These are phyloP conservation scores for Lamprotornis superbus DNA, from an alignment of 2,113 vertebrate genomes.

Conservation along the genomic window DNA sequence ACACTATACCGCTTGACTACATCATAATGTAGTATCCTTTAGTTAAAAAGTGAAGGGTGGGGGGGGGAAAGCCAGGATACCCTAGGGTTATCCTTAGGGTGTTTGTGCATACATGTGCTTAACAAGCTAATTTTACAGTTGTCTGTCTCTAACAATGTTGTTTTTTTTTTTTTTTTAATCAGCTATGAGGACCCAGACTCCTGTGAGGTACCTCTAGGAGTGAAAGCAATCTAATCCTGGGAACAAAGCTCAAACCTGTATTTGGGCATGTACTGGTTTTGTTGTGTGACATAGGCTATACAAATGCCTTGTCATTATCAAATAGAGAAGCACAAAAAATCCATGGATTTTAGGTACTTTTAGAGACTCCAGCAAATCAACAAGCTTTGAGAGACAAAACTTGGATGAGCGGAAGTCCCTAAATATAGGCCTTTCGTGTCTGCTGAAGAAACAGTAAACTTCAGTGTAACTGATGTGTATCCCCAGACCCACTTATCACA, in stretches of 20 bases:
- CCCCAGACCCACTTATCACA: too few relatives aligned
- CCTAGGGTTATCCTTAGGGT: not conserved
- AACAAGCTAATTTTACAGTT: not conserved
- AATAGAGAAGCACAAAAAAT: not conserved
- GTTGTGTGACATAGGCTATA: not conserved
- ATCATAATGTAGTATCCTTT: not conserved
- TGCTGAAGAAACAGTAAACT: not conserved
- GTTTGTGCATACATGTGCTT: not conserved
- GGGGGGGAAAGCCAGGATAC: not conserved
- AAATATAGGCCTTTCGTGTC: accelerated
- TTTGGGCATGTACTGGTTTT: not conserved
- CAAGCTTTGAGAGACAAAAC: not conserved
- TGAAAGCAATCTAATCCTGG: not conserved
- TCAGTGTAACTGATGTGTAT: not conserved
- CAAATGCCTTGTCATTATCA: not conserved
- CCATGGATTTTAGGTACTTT: not conserved
- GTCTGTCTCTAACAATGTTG: not conserved
- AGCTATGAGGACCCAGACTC: not conserved
- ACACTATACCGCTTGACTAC: not conserved
- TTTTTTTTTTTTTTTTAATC: not conserved
- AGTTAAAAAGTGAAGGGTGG: not conserved
- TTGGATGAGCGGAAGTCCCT: not conserved
- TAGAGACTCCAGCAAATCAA: not conserved
- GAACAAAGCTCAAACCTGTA: not conserved
- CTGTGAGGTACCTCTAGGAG: not conserved